Base-by-base conservation (phyloP, 2,888 invertebrate genomes). In the Campopleginae sp. region DNA sequence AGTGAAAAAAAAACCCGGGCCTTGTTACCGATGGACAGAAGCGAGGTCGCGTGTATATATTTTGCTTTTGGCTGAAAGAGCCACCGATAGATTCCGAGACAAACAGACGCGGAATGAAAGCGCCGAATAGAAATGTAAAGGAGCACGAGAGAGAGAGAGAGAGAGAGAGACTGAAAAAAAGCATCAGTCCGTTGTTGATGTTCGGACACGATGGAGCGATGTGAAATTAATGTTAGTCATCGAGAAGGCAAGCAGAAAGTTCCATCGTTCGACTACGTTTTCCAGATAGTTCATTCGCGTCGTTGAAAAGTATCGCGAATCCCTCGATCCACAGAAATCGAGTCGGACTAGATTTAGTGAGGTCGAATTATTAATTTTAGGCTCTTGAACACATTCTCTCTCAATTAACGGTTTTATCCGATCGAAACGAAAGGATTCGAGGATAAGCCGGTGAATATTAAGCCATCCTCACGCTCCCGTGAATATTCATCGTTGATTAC, bases 201-300 rank as follows among this genome's bases (percentile, higher is more conserved):
- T 33, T 63, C 8, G 42, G 51, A 70, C 33, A 23, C 42, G 71
- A 65, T 61, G 48, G 31, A 27, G 46, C 19, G 54, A 79, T 27
- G 51, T 81, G 33, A 78, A 82, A 38, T 38, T 38, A 38, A 82
- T 82, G 70, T 85, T 61, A 19, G 72, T 68, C 65, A 77, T 72
- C 71, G 63, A 66, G 58, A 48, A 78, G 68, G 58, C 51, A 48
- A 42, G 48, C 23, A 23, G 44, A 51, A 65, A 42, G 17, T 38
- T 12, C 42, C 66, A 27, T 23, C 68, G 42, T 77, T 54, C 12
- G 8, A 42, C 6, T 27, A 51, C 38, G 54, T 63, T 61, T 38
- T n/a, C 1, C 1, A 38, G 10, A 72, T 44, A 44, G 19, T 27
- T 42, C 23, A 17, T 6, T 38, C 19, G 33, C 6, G 27, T 23